These are phyloP conservation scores for Periophthalmus magnuspinnatus DNA, from an alignment of 2,797 vertebrate genomes.

Conservation along the genomic window DNA sequence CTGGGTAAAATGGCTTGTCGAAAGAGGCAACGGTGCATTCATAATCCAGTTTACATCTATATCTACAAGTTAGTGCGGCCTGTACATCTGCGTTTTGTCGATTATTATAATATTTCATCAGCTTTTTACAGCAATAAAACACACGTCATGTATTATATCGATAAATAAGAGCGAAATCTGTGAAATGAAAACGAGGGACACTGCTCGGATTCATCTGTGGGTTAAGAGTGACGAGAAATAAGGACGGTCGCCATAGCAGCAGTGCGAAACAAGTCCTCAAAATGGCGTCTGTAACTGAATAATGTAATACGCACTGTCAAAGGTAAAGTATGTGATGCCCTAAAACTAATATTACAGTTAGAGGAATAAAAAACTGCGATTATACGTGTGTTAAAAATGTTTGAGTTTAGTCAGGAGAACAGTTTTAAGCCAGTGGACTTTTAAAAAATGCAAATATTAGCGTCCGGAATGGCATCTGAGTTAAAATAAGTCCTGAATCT, in stretches of 20 bases:
- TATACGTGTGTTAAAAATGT: too few species aligned
- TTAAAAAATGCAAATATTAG: too few species aligned
- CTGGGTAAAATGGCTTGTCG: slow-evolving; percentile 38
- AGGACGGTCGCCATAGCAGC: not conserved
- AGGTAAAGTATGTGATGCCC: too few species aligned
- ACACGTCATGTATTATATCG: slow-evolving; percentile 30
- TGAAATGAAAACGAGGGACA: not conserved
- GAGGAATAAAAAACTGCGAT: too few species aligned
- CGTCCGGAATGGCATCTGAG: too few species aligned
- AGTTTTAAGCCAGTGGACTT: too few species aligned
- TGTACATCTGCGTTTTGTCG: slow-evolving; percentile 37
- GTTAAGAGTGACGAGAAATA: not conserved
- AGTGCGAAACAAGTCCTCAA: not conserved
- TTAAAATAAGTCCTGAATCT: too few species aligned
- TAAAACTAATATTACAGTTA: too few species aligned
- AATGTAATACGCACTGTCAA: not conserved
- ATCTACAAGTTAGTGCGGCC: slow-evolving; percentile 42
- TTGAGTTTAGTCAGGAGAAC: too few species aligned
- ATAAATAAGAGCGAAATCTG: slow-evolving; percentile 36
- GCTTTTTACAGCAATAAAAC: slow-evolving; percentile 35
- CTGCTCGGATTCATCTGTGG: too few species aligned
- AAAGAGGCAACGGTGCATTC: slow-evolving; percentile 34
- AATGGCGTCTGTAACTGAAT: not conserved
- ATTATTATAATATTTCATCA: slow-evolving; percentile 10
- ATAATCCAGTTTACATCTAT: slow-evolving; percentile 28